Evolutionary conservation across 1,140 invertebrate species (phyloP), one percentile per base, ranked within the genome.

Genomic region (Harlomillsia oculata): DNA sequence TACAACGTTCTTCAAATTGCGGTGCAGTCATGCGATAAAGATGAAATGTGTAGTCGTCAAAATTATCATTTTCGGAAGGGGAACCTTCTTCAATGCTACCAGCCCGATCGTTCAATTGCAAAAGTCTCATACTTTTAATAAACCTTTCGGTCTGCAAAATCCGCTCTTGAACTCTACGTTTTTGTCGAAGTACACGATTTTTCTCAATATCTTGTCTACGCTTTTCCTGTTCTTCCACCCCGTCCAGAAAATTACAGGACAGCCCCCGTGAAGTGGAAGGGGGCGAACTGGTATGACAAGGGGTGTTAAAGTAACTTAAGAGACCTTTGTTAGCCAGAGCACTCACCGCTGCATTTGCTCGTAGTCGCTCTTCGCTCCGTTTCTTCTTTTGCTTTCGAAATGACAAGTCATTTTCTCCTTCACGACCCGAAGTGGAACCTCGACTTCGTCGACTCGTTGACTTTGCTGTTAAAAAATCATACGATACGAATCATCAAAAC

Each of bases 121-220:
- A 72, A 78, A 86, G 82, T 68, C 82, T 80, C 77, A 86, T 79
- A 70, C 82, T 85, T 72, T 85, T 84, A 67, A 82, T 76, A 70
- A 85, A 84, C 55, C 83, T 81, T 65, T 83, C 80, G 2, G 78
- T 83, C 58, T 81, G 78, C 65, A 82, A 76, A 68, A 80, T 78
- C 54, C 81, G 74, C 63, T 82, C 77, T 68, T 82, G 79, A 55
- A 80, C 77, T 8, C 81, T 75, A 59, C 77, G 78, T 68, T 75
- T 77, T 70, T 79, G 77, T 52, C 80, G 75, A 50, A 84, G 82
- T 37, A 70, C 71, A 37, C 81, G 77, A 76, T 83, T 82, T 52
- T 74, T 72, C 69, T 78, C 80, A 51, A 84, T 81, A 62, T 86
- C 82, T 70, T 80, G 75, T 50, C 80, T 72, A 64, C 78, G 75